Conservation (phyloP, 2,888 invertebrate genomes). For the Thera obeliscata region DNA sequence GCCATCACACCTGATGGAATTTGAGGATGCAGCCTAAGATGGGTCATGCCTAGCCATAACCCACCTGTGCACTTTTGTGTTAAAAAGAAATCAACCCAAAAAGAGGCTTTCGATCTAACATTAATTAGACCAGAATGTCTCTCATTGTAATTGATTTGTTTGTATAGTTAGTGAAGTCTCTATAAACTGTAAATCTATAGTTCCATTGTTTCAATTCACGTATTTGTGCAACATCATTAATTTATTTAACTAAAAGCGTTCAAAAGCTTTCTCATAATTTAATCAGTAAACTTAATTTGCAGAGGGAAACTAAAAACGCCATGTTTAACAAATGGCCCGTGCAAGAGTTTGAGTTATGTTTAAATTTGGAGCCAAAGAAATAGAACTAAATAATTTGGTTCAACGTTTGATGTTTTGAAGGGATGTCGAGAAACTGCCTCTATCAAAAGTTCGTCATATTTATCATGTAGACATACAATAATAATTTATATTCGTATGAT, state of each 20-base stretch:
- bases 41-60: too few relatives aligned
- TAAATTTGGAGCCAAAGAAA: constrained; percentile 12
- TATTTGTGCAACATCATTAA: constrained; percentile 21
- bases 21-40: too few relatives aligned
- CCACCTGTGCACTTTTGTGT: too few relatives aligned
- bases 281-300: constrained; percentile 41
- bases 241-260: constrained; percentile 21
- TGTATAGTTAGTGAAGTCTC: too few relatives aligned
- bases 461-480: too few relatives aligned
- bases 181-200: not conserved
- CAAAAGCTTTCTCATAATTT: constrained; percentile 36
- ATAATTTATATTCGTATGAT: too few relatives aligned
- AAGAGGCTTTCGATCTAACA: too few relatives aligned
- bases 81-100: too few relatives aligned
- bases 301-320: constrained; percentile 40
- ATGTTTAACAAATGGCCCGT: constrained; percentile 42
- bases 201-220: not conserved
- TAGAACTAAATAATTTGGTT: constrained; percentile 5
- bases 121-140: too few relatives aligned
- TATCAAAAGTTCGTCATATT: not conserved
- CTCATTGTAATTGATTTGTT: too few relatives aligned
- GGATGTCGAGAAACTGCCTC: not conserved
- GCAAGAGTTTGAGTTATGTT: constrained; percentile 42
- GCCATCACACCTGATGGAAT: too few relatives aligned
- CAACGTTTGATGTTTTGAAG: not conserved